Percentiles rank a stretch among this genome's conserved stretches.
phyloP scores from a whole-genome alignment of 1,140 invertebrate genomes.

The Calosoma granatense region DNA sequence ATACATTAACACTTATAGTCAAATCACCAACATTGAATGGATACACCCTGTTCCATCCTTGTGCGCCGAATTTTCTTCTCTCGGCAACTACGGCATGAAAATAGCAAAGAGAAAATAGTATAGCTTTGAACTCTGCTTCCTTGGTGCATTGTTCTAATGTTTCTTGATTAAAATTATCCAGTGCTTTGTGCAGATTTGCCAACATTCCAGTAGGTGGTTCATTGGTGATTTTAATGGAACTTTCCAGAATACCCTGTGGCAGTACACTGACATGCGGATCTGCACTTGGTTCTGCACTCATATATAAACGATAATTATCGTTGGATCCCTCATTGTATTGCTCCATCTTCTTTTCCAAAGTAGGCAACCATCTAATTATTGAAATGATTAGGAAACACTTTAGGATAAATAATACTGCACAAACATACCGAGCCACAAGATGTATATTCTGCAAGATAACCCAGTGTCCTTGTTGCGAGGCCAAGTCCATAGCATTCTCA shows the following conservation, averaged over 20 bases:
- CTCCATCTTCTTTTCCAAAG: conserved; percentile 87
- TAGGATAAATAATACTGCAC: neutral
- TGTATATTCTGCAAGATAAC: conserved; percentile 89
- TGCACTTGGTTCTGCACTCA: conserved; percentile 49
- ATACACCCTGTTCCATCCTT: conserved; percentile 85
- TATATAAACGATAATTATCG: conserved; percentile 52
- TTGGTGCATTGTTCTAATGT: conserved; percentile 87
- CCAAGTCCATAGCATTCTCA: conserved; percentile 72
- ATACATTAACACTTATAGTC: conserved; percentile 83
- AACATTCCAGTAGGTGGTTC: conserved; percentile 91
- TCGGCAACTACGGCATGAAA: conserved; percentile 93
- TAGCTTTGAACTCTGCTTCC: conserved; percentile 88
- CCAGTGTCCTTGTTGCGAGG: conserved; percentile 77
- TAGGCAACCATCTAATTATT: conserved; percentile 57
- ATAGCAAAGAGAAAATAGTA: conserved; percentile 88
- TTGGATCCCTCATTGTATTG: conserved; percentile 58
- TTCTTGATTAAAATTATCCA: conserved; percentile 91
- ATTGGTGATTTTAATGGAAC: conserved; percentile 92
- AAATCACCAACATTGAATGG: conserved; percentile 78
- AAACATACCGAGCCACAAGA: conserved; percentile 56
- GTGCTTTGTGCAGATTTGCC: conserved; percentile 86
- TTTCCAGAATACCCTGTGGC: conserved; percentile 79
- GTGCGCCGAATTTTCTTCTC: conserved; percentile 85
- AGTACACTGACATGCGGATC: conserved; percentile 35
- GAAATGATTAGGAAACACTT: neutral